Conservation (phyloP, 2,797 vertebrate genomes). For the Enteromius unitaeniatus region DNA sequence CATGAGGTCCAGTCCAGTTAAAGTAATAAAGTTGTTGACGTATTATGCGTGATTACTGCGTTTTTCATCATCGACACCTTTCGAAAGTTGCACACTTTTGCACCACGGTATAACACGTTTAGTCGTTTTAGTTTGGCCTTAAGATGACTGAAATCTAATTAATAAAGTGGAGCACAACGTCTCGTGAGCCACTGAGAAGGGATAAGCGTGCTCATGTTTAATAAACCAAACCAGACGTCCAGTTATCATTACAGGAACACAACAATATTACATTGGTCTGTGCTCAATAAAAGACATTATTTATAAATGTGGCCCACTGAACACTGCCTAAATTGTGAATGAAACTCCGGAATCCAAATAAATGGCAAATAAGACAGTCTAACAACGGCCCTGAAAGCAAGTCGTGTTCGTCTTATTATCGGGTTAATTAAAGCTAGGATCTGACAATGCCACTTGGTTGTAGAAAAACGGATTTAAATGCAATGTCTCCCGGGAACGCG, state of each 20-base stretch:
- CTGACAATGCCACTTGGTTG: constrained; percentile 98
- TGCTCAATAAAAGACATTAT: constrained; percentile 23
- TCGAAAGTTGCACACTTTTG: neutral
- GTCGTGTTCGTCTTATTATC: constrained; percentile 98
- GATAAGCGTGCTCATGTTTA: neutral
- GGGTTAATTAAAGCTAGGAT: constrained; percentile 99
- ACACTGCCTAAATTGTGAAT: constrained; percentile 65
- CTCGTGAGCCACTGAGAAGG: neutral
- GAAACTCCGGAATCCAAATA: constrained; percentile 76
- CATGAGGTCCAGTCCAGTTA: constrained; percentile 2
- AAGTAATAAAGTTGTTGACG: constrained; percentile 51
- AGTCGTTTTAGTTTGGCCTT: neutral
- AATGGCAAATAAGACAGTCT: constrained; percentile 81
- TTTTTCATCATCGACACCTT: neutral
- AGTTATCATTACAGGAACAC: neutral
- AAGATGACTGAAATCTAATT: neutral
- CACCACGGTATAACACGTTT: neutral
- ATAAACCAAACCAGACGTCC: constrained; percentile 5
- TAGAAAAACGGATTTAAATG: constrained; percentile 99
- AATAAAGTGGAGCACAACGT: constrained; percentile 15
- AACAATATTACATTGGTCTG: neutral
- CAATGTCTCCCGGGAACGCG: constrained; percentile 93
- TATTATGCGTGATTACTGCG: constrained; percentile 7
- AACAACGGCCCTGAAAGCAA: constrained; percentile 85
- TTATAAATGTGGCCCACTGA: constrained; percentile 30